These are phyloP conservation scores for Lanius collurio DNA, from an alignment of 2,113 vertebrate species.

Conservation along the genomic window DNA sequence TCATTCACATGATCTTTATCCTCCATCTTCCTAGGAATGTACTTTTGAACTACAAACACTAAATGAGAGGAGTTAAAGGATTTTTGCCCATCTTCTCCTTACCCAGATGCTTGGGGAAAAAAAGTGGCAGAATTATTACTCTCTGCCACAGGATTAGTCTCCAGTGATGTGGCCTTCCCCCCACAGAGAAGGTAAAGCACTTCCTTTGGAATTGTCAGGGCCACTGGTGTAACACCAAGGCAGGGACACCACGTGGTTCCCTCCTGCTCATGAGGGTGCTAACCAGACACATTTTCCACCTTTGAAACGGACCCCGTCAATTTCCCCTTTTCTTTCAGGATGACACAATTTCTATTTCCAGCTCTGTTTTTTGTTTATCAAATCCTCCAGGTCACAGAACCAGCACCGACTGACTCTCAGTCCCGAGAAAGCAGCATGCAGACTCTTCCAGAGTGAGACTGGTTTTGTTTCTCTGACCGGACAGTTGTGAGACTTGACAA, in stretches of 20 bases:
- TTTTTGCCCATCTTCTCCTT: neutral
- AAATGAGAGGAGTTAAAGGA: neutral
- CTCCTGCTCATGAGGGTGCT: rapidly evolving
- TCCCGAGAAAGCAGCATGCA: neutral
- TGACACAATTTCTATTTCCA: neutral
- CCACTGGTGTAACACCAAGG: neutral
- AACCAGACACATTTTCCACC: neutral
- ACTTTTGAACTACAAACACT: neutral
- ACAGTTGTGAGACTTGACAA: neutral
- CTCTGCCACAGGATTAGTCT: neutral
- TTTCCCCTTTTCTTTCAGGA: neutral
- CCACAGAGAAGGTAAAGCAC: rapidly evolving
- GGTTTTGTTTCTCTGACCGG: too few species aligned
- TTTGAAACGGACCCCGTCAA: neutral
- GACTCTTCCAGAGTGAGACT: neutral
- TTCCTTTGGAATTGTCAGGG: neutral
- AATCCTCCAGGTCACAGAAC: neutral
- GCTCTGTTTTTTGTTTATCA: neutral
- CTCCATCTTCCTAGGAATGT: neutral
- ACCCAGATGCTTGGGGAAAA: neutral
- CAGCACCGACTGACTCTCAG: too few species aligned
- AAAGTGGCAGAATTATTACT: neutral
- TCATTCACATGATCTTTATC: neutral
- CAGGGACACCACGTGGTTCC: rapidly evolving
- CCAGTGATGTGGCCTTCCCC: neutral